phyloP scores from a whole-genome alignment of 1,140 invertebrate genomes.

The Heliconius hermathena region DNA sequence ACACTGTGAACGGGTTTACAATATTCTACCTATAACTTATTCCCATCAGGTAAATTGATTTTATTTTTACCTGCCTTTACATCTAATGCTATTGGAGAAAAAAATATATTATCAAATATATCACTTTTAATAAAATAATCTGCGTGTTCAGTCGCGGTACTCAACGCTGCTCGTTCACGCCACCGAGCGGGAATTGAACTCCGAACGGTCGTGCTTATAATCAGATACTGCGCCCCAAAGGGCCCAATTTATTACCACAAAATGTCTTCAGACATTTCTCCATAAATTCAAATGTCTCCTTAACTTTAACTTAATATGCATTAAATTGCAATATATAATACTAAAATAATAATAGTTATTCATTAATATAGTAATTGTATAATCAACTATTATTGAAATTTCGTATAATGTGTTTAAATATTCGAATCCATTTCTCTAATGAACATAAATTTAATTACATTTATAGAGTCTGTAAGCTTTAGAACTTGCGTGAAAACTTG shows the following conservation, averaged over 20 bases:
- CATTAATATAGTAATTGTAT: neutral
- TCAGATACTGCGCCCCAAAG: too few relatives aligned
- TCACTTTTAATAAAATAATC: neutral
- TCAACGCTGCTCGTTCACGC: too few relatives aligned
- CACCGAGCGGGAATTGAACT: too few relatives aligned
- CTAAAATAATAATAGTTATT: neutral
- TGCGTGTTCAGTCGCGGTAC: too few relatives aligned
- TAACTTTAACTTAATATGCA: neutral
- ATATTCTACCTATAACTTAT: slow-evolving; percentile 9
- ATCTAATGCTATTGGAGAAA: neutral
- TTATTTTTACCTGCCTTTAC: neutral
- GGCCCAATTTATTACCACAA: too few relatives aligned
- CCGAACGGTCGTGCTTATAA: too few relatives aligned
- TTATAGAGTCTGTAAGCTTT: neutral
- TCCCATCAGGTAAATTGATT: slow-evolving; percentile 10
- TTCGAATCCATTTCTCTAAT: neutral
- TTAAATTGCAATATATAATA: neutral
- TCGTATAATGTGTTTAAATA: neutral
- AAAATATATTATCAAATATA: neutral
- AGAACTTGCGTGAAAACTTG: neutral
- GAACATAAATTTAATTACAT: slow-evolving; percentile 4
- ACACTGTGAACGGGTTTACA: neutral
- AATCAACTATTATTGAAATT: neutral
- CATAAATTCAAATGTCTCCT: neutral
- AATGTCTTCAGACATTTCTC: too few relatives aligned